Evolutionary conservation across 2,113 vertebrate species (phyloP).

Genomic region (Caretta caretta): DNA sequence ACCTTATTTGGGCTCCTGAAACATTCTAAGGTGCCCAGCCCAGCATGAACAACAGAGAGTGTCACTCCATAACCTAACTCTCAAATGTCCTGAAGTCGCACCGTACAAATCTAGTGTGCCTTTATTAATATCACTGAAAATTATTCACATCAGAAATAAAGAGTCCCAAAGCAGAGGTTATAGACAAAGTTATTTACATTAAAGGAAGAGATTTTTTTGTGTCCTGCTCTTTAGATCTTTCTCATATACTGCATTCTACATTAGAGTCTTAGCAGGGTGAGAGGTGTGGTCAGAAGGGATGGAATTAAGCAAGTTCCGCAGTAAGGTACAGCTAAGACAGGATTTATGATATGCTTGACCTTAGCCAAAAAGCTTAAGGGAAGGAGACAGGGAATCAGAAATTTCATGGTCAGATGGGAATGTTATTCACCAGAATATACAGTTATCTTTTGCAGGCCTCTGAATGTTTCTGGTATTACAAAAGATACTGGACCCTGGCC

Average conservation of each 20-base stretch:
- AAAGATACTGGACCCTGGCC: background rate
- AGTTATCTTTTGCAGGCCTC: background rate
- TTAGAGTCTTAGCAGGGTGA: background rate
- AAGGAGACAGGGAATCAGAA: background rate
- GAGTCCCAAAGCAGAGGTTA: background rate
- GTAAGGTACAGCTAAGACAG: background rate
- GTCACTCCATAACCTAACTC: background rate
- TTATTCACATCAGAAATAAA: background rate
- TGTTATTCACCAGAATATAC: background rate
- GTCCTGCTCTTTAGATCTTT: slow-evolving; percentile 20
- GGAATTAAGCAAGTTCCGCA: background rate
- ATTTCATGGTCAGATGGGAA: background rate
- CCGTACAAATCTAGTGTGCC: fast-evolving
- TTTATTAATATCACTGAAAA: background rate
- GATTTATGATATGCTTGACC: background rate
- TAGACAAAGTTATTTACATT: background rate
- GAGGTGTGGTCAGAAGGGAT: background rate
- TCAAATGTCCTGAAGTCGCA: background rate
- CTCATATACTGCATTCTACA: background rate
- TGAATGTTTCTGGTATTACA: background rate
- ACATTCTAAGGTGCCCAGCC: fast-evolving
- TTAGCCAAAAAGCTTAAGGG: background rate
- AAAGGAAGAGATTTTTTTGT: slow-evolving; percentile 20
- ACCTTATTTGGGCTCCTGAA: background rate
- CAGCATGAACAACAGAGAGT: fast-evolving